These are phyloP conservation scores for Ametastegia equiseti DNA, from an alignment of 2,888 invertebrate species.

Conservation along the genomic window DNA sequence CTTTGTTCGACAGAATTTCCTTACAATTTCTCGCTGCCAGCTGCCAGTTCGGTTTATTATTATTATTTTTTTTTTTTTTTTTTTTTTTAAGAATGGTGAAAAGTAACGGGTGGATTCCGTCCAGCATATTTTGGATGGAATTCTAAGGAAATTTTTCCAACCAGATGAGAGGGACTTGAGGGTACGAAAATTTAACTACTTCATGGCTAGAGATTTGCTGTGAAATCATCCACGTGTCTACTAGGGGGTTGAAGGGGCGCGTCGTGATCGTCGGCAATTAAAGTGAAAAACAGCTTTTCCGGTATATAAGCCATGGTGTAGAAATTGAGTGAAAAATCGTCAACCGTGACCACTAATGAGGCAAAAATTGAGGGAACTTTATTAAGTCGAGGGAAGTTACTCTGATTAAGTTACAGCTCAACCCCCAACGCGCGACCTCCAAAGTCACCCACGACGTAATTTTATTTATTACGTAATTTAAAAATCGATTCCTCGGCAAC, in stretches of 20 bases:
- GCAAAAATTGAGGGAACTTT: conserved; percentile 74
- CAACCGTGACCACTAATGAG: conserved; percentile 68
- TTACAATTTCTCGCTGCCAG: conserved; percentile 52
- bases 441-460: conserved; percentile 63
- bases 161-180: background rate
- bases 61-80: no score
- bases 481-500: conserved; percentile 70
- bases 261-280: conserved; percentile 19
- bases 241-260: background rate
- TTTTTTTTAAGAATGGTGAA: background rate
- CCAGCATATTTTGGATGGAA: no score
- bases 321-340: conserved; percentile 66
- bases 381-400: conserved; percentile 72
- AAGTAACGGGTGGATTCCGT: conserved; percentile 17
- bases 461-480: conserved; percentile 75
- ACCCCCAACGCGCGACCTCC: conserved; percentile 48
- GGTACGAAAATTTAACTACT: background rate
- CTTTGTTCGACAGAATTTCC: conserved; percentile 63
- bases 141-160: background rate
- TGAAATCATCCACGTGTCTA: background rate
- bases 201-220: background rate
- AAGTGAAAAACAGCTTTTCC: background rate
- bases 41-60: no score
- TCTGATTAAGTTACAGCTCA: conserved; percentile 71
- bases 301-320: background rate